phyloP scores from a whole-genome alignment of 2,888 invertebrate species.

The Macrosoma leucophasiata region DNA sequence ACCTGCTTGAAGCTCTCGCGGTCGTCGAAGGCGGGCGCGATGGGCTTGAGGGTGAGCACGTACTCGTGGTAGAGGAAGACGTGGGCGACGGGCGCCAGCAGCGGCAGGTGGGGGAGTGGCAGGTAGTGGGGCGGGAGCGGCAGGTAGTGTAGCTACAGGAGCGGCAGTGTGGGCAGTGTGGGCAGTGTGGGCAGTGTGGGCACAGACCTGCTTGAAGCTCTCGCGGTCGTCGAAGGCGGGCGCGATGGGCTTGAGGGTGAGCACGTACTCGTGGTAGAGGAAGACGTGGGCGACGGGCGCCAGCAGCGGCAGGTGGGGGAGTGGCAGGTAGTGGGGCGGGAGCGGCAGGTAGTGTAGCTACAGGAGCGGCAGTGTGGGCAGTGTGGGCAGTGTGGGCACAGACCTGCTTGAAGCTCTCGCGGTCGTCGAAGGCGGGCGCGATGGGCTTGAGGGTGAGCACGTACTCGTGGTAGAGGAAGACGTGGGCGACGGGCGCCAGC shows the following conservation, averaged over 20 bases:
- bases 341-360: too few species aligned
- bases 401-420: slow-evolving; percentile 95
- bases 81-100: slow-evolving; percentile 94
- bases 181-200: too few species aligned
- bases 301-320: slow-evolving; percentile 92
- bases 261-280: slow-evolving; percentile 94
- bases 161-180: too few species aligned
- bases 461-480: slow-evolving; percentile 95
- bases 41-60: slow-evolving; percentile 87
- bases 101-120: slow-evolving; percentile 91
- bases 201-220: slow-evolving; percentile 94
- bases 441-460: slow-evolving; percentile 88
- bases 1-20: slow-evolving; percentile 94
- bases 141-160: too few species aligned
- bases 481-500: slow-evolving; percentile 93
- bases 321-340: too few species aligned
- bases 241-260: slow-evolving; percentile 87
- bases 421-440: slow-evolving; percentile 88
- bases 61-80: slow-evolving; percentile 96
- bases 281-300: slow-evolving; percentile 96
- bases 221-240: slow-evolving; percentile 90
- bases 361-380: too few species aligned
- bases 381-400: too few species aligned
- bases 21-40: slow-evolving; percentile 89
- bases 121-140: too few species aligned